Evolutionary conservation across 2,113 vertebrate genomes (phyloP).

Genomic region (Ceyx melanurus): DNA sequence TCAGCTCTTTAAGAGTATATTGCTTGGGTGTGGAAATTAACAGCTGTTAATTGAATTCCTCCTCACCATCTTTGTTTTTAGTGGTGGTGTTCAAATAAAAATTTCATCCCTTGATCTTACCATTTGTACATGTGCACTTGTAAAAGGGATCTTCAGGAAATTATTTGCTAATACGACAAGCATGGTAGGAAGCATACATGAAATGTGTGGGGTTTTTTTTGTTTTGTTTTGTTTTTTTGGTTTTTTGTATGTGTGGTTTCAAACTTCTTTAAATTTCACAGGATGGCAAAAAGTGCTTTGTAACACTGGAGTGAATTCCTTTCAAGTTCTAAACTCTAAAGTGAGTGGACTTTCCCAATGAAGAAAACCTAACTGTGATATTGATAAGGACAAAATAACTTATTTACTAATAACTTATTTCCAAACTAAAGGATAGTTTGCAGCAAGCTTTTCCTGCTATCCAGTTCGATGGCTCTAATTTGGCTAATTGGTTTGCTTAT

Average conservation of each 20-base stretch:
- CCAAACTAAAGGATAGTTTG: neutral
- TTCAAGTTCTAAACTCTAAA: neutral
- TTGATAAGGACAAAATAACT: neutral
- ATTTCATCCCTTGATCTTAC: neutral
- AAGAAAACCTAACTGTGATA: neutral
- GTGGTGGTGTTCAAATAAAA: neutral
- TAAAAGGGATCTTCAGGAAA: neutral
- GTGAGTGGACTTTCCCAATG: neutral
- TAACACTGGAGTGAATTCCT: neutral
- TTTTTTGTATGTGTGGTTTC: neutral
- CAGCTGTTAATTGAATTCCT: neutral
- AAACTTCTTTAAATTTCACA: neutral
- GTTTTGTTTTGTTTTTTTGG: neutral
- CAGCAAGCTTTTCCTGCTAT: neutral
- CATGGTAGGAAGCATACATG: neutral
- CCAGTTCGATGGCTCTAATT: neutral
- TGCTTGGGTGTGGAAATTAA: neutral
- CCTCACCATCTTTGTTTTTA: neutral
- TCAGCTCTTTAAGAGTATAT: neutral
- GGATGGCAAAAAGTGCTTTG: neutral
- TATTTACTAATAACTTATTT: neutral
- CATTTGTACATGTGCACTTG: accelerated
- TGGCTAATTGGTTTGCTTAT: neutral
- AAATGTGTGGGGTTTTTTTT: neutral
- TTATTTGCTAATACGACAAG: neutral